Evolutionary conservation across 2,797 vertebrate species (phyloP).

Genomic region (Sebastes hubbsi): DNA sequence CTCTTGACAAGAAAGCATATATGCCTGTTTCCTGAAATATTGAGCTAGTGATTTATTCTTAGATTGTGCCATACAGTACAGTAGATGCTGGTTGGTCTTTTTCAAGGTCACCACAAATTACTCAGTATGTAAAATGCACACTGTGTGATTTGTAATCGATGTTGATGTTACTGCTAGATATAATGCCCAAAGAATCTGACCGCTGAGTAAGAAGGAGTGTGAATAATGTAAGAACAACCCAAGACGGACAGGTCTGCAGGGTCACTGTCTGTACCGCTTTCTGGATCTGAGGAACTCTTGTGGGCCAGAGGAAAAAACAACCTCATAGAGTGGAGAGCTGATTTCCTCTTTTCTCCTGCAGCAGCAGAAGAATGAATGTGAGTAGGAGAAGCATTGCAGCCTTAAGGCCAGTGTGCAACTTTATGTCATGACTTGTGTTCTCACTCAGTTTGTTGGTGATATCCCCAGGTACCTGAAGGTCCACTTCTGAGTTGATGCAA

Average conservation of each 20-base stretch:
- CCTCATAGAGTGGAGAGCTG: not conserved
- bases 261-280: not conserved
- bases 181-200: not conserved
- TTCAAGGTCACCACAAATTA: not conserved
- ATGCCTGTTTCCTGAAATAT: not conserved
- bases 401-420: not conserved
- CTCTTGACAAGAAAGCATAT: not conserved
- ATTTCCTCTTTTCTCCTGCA: constrained; percentile 1
- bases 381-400: not conserved
- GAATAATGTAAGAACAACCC: constrained; percentile 34
- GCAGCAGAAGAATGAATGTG: not conserved
- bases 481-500: constrained; percentile 1
- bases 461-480: not conserved
- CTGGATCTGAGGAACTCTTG: constrained; percentile 7
- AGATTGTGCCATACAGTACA: not conserved
- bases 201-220: constrained; percentile 1
- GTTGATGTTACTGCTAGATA: not conserved
- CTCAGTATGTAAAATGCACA: not conserved
- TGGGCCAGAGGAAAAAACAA: not conserved
- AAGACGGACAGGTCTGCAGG: not conserved
- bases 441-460: not conserved
- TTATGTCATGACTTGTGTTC: not conserved
- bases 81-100: not conserved
- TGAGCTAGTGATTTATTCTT: not conserved
- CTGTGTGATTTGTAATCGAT: not conserved